Evolutionary conservation across 2,888 invertebrate species (phyloP).

Genomic region (Lepidochrysops patricia): DNA sequence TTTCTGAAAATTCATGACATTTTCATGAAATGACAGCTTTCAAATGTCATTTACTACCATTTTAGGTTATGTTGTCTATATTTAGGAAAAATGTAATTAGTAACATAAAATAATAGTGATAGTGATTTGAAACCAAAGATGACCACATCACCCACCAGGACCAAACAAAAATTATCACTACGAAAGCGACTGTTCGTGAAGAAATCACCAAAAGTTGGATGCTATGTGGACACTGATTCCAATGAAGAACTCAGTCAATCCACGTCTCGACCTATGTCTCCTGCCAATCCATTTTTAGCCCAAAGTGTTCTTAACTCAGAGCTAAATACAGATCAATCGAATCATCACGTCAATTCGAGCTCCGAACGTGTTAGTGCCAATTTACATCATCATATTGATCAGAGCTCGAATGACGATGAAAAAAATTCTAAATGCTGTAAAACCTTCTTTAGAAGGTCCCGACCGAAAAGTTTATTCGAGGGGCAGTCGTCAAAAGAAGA

Average conservation of each 20-base stretch:
- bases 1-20: conserved; percentile 22
- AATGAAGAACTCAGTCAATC: conserved; percentile 60
- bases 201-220: conserved; percentile 71
- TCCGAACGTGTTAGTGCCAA: conserved; percentile 39
- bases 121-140: conserved; percentile 55
- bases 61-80: conserved; percentile 61
- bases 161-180: conserved; percentile 66
- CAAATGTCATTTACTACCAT: conserved; percentile 43
- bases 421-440: conserved; percentile 57
- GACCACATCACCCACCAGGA: conserved; percentile 66
- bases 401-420: conserved; percentile 46
- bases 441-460: conserved; percentile 60
- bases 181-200: conserved; percentile 67
- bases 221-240: conserved; percentile 66
- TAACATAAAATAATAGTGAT: conserved; percentile 58
- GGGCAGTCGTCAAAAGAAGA: conserved; percentile 46
- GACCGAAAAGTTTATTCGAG: conserved; percentile 59
- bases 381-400: conserved; percentile 33
- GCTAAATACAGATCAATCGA: conserved; percentile 34
- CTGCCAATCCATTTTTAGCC: conserved; percentile 64
- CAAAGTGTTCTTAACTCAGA: conserved; percentile 52
- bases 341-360: conserved; percentile 37
- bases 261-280: conserved; percentile 63
- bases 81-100: conserved; percentile 68
- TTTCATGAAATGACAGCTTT: conserved; percentile 22